Conservation (phyloP, 1,140 invertebrate species). For the Onthophagus taurus region DNA sequence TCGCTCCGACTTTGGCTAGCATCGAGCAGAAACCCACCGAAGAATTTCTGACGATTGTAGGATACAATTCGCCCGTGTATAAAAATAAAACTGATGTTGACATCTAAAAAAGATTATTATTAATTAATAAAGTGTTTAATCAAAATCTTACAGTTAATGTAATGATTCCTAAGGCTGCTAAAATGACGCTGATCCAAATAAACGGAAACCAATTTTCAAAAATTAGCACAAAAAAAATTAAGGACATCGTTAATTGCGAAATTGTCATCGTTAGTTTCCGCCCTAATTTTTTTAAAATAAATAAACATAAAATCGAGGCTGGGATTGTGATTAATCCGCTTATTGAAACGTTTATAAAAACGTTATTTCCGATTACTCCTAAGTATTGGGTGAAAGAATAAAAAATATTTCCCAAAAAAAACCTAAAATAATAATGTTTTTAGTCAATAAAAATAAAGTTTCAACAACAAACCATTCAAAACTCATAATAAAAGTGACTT, state of each 20-base stretch:
- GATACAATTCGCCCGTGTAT: slow-evolving; percentile 59
- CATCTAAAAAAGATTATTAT: slow-evolving; percentile 16
- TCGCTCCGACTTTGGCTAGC: slow-evolving; percentile 54
- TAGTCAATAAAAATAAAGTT: background rate
- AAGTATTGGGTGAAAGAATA: slow-evolving; percentile 67
- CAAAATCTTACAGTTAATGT: slow-evolving; percentile 47
- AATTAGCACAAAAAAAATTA: slow-evolving; percentile 51
- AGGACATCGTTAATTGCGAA: slow-evolving; percentile 48
- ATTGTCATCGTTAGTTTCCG: slow-evolving; percentile 50
- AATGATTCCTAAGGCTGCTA: slow-evolving; percentile 56
- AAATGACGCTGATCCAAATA: slow-evolving; percentile 41
- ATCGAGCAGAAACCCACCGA: slow-evolving; percentile 53
- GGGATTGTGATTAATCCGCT: slow-evolving; percentile 54
- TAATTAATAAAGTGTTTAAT: background rate
- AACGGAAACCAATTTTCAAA: slow-evolving; percentile 36
- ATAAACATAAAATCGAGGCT: slow-evolving; percentile 55
- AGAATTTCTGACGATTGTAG: slow-evolving; percentile 55
- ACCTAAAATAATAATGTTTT: slow-evolving; percentile 23
- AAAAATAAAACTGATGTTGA: slow-evolving; percentile 36
- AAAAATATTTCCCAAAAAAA: slow-evolving; percentile 53
- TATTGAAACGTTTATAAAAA: slow-evolving; percentile 60
- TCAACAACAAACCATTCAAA: slow-evolving; percentile 54
- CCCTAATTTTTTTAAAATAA: slow-evolving; percentile 51
- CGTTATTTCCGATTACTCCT: slow-evolving; percentile 55
- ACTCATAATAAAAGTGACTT: slow-evolving; percentile 57